Percentiles rank a stretch among this genome's conserved stretches.
phyloP scores from a whole-genome alignment of 53 echinoderm and acorn worm species.

The Hippasteria phrygiana region DNA sequence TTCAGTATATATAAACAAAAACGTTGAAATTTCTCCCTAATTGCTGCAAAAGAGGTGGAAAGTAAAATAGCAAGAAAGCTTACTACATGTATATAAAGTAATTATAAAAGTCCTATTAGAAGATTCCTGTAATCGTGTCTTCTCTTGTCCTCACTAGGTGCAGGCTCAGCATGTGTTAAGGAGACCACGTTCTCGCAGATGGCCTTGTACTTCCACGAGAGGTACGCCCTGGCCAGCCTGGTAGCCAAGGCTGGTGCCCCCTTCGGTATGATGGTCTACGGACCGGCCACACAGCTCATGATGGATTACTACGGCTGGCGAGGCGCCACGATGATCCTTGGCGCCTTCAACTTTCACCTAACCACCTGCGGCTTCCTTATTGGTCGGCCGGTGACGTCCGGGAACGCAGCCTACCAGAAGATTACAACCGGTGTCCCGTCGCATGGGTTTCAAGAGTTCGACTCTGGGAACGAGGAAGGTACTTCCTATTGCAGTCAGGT shows the following conservation, averaged over 20 bases:
- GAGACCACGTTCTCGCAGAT: conserved; percentile 32
- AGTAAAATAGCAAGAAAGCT: too few relatives aligned
- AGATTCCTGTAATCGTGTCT: background rate
- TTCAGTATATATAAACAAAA: too few relatives aligned
- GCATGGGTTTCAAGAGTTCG: background rate
- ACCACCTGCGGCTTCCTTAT: conserved; percentile 34
- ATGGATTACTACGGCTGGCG: conserved; percentile 38
- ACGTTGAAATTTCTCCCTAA: too few relatives aligned
- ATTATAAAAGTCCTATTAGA: too few relatives aligned
- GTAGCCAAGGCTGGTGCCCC: conserved; percentile 24
- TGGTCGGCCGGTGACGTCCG: background rate
- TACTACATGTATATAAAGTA: too few relatives aligned
- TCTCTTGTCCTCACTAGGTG: background rate
- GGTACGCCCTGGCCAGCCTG: conserved; percentile 26
- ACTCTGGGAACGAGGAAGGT: background rate
- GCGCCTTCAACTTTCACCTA: conserved; percentile 10
- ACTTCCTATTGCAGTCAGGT: conserved; percentile 9
- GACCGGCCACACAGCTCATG: conserved; percentile 12
- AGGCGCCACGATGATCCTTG: conserved; percentile 19
- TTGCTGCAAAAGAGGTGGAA: too few relatives aligned
- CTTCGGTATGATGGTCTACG: conserved; percentile 48
- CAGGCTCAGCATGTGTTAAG: conserved; percentile 33
- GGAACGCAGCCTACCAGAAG: background rate
- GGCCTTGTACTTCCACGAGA: conserved; percentile 30
- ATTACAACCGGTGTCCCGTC: background rate